Evolutionary conservation across 2,888 invertebrate genomes (phyloP), one percentile per base, ranked within the genome.

Genomic region (Thymelicus acteon): DNA sequence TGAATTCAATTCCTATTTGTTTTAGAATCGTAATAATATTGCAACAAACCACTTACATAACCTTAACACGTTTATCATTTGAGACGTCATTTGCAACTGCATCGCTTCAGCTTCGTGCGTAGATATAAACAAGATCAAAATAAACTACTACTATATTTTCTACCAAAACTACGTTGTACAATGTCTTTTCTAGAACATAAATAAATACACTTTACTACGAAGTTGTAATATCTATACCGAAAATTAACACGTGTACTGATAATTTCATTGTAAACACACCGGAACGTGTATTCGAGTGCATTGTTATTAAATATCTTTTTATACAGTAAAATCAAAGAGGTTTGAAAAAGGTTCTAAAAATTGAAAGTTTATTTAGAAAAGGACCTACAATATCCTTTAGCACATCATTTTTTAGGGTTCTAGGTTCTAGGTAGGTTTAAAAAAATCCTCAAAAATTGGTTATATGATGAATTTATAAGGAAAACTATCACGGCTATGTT

Each of bases 171-270:
- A 61, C 61, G 67, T 49, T 24, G 52, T 37, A 68, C 60, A n/a
- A 39, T 60, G 54, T 61, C 52, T 61, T 61, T 44, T 61, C 61
- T 61, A 61, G 61, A 61, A 68, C 31, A 68, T 61, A 68, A 68
- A 68, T 68, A 68, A 68, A 68, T 68, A 68, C 24, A 61, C 52
- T 49, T 67, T 60, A 68, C 61, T 68, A 61, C 54, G 52, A 54
- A 61, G 61, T 60, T 40, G 24, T 48, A 15, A 48, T 67, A 60
- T 67, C 39, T 52, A 15, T 49, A 67, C 60, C 60, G 40, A 67
- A 67, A 60, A 40, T 67, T 48, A 49, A 49, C 67, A 67, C 67
- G 67, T 67, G 67, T 40, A 54, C 19, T 47, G 15, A 54, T 8
- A n/a, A 24, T 24, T 67, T 60, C 48, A 60, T 49, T 54, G 67